Evolutionary conservation across 2,888 invertebrate species (phyloP).

Genomic region (Arrhopalites spinosus): DNA sequence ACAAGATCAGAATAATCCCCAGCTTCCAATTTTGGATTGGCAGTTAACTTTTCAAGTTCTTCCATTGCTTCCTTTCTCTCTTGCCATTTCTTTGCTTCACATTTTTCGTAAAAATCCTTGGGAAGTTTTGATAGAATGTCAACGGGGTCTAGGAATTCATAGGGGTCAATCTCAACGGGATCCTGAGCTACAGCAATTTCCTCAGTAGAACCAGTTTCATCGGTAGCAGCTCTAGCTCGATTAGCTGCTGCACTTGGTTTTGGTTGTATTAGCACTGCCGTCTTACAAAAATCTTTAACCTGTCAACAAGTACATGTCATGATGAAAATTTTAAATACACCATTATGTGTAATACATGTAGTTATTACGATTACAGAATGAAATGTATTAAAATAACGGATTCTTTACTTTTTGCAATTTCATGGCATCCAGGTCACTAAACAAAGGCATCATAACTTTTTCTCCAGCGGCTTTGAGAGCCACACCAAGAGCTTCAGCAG

Average conservation of each 20-base stretch:
- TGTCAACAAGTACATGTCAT: no score
- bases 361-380: not conserved
- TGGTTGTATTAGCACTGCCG: no score
- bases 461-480: conserved; percentile 93
- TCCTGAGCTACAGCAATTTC: conserved; percentile 62
- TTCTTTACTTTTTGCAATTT: not conserved
- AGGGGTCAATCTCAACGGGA: conserved; percentile 77
- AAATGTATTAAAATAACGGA: not conserved
- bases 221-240: no score
- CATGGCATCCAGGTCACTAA: not conserved
- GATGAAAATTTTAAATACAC: not conserved
- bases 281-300: no score
- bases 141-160: conserved; percentile 87
- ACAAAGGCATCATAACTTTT: conserved; percentile 80
- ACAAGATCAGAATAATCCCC: conserved; percentile 93
- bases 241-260: no score
- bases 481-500: conserved; percentile 91
- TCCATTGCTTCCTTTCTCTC: conserved; percentile 93
- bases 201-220: conserved; percentile 33
- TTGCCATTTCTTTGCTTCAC: conserved; percentile 96
- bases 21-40: conserved; percentile 80
- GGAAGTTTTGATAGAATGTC: conserved; percentile 91
- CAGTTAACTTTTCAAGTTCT: conserved; percentile 74
- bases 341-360: not conserved
- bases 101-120: conserved; percentile 92